A percentile compares a stretch with the other conserved stretches of the same genome.
Evolutionary conservation across 2,888 invertebrate genomes (phyloP).

Genomic region (Drosophila nigritarsus): DNA sequence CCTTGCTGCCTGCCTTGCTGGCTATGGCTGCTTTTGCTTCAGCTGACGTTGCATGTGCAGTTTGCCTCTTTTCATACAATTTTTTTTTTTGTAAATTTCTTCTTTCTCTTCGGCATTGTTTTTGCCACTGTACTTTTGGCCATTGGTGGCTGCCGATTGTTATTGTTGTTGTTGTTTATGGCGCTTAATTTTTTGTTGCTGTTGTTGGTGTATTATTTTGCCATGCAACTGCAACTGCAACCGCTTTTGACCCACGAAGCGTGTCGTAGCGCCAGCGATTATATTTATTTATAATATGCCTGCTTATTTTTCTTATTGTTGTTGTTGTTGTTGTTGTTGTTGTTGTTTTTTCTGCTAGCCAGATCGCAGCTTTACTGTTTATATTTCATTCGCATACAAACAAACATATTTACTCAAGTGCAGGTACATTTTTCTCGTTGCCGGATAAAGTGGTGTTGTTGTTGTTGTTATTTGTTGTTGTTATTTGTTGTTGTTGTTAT

Average conservation of each 20-base stretch:
- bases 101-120: conserved; percentile 13
- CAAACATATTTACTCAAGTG: conserved; percentile 11
- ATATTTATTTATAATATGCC: conserved; percentile 76
- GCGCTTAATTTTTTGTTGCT: conserved; percentile 16
- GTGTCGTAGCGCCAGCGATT: conserved; percentile 81
- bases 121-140: conserved; percentile 40
- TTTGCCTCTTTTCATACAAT: conserved; percentile 17
- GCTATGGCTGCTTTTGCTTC: conserved; percentile 18
- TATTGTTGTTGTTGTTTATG: conserved; percentile 23
- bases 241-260: conserved; percentile 81
- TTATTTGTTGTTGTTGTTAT: conserved; percentile 22
- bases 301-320: conserved; percentile 56
- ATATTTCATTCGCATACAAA: conserved; percentile 17
- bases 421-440: conserved; percentile 26
- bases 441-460: conserved; percentile 19
- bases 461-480: conserved; percentile 15
- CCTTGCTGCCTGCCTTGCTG: conserved; percentile 35
- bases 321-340: conserved; percentile 35
- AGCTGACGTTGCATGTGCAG: conserved; percentile 67
- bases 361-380: conserved; percentile 63
- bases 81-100: conserved; percentile 3
- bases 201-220: conserved; percentile 12
- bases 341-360: conserved; percentile 45
- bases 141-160: conserved; percentile 34
- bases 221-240: conserved; percentile 72